phyloP scores from a whole-genome alignment of 1,140 invertebrate genomes.

The Saxidomus purpurata region DNA sequence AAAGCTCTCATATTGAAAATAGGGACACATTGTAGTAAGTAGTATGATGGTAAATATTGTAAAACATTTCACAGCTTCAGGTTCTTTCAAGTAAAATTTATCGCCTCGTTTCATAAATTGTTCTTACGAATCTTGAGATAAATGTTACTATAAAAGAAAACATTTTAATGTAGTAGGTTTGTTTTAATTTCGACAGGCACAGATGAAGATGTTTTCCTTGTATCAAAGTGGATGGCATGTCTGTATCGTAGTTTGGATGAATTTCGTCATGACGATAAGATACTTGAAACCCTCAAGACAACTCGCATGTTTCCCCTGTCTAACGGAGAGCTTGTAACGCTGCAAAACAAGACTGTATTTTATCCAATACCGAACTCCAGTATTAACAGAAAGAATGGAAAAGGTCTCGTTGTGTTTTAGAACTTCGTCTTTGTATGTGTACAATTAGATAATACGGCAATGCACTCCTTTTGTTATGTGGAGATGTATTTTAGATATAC shows the following conservation, averaged over 20 bases:
- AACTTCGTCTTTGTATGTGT: too few species aligned
- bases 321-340: constrained; percentile 71
- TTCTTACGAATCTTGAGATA: too few species aligned
- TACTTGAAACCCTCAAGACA: constrained; percentile 70
- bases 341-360: constrained; percentile 80
- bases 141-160: too few species aligned
- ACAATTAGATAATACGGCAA: too few species aligned
- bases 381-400: background rate
- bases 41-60: background rate
- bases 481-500: too few species aligned
- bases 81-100: too few species aligned
- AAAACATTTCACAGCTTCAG: too few species aligned
- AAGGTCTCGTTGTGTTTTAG: constrained; percentile 52
- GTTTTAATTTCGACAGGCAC: background rate
- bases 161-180: too few species aligned
- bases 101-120: too few species aligned
- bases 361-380: constrained; percentile 70
- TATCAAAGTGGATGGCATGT: constrained; percentile 84
- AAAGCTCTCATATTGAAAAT: constrained; percentile 69
- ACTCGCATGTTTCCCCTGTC: constrained; percentile 80
- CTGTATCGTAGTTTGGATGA: constrained; percentile 84
- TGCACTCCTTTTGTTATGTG: too few species aligned
- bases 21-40: constrained; percentile 40
- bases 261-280: constrained; percentile 78
- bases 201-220: constrained; percentile 67